A percentile compares a stretch with the other conserved stretches of the same genome.
Evolutionary conservation across 2,113 vertebrate genomes (phyloP).

Genomic region (Solea solea): DNA sequence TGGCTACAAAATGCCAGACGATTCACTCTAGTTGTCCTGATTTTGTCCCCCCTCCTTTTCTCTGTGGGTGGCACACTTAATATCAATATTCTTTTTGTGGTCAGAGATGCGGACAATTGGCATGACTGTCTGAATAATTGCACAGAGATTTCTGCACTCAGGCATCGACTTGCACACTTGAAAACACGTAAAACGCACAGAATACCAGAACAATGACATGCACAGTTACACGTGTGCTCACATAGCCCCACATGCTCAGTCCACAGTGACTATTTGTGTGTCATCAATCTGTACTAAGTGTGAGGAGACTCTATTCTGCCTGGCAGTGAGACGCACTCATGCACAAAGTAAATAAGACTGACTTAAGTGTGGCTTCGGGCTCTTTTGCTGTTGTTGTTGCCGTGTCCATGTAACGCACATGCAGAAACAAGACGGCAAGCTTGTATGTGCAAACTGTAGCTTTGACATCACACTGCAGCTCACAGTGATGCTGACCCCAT

Average conservation of each 20-base stretch:
- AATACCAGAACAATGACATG: constrained; percentile 32
- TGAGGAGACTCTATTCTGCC: constrained; percentile 41
- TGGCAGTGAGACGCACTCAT: constrained; percentile 38
- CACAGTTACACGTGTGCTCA: constrained; percentile 3
- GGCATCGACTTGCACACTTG: constrained; percentile 9
- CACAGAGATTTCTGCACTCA: constrained; percentile 51
- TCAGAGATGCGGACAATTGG: constrained; percentile 58
- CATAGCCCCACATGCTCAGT: constrained; percentile 7
- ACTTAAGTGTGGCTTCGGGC: constrained; percentile 63
- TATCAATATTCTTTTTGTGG: constrained; percentile 72
- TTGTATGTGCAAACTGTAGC: not conserved
- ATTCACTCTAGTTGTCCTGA: constrained; percentile 38
- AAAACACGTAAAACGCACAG: constrained; percentile 28
- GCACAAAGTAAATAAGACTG: constrained; percentile 49
- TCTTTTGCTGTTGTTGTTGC: not conserved
- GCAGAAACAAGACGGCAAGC: not conserved
- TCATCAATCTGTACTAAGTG: constrained; percentile 19
- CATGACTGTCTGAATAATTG: constrained; percentile 66
- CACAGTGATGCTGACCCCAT: not conserved
- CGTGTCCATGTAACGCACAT: not conserved
- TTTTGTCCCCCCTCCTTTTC: constrained; percentile 24
- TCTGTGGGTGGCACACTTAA: constrained; percentile 62
- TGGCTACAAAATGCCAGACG: constrained; percentile 56
- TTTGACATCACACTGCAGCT: not conserved
- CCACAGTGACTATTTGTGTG: constrained; percentile 43